Percentiles rank a stretch among this genome's conserved stretches.
These are phyloP conservation scores for Myocastor coypus DNA, from an alignment of 2,113 vertebrate species.

Conservation along the genomic window DNA sequence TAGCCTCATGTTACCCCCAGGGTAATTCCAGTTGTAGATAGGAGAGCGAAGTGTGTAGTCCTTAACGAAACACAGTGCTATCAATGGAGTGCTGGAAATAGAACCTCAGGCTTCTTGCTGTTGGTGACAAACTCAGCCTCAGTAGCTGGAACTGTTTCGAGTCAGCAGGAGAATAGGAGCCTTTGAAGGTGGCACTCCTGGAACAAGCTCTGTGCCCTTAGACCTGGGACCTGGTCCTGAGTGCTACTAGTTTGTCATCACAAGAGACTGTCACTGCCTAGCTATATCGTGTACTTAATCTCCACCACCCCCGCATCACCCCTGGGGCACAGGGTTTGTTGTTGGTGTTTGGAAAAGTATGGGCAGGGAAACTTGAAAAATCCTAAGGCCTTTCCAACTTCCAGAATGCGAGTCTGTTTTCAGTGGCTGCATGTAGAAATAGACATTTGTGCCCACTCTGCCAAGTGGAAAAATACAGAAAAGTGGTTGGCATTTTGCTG, in stretches of 20 bases:
- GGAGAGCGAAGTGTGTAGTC: background rate
- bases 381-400: conserved; percentile 1
- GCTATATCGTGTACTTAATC: background rate
- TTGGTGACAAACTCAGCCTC: background rate
- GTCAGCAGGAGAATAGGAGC: background rate
- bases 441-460: background rate
- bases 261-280: background rate
- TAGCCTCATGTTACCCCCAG: conserved; percentile 42
- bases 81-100: background rate
- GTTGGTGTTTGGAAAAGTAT: conserved; percentile 28
- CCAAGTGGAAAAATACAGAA: background rate
- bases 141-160: background rate
- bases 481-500: background rate
- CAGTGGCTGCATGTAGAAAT: background rate
- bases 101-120: background rate
- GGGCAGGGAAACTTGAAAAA: background rate
- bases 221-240: background rate
- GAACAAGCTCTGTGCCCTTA: background rate
- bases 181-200: background rate
- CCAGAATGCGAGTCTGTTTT: background rate
- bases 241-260: background rate
- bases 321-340: background rate
- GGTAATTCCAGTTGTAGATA: conserved; percentile 49
- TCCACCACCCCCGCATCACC: background rate
- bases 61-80: conserved; percentile 9